Evolutionary conservation across 2,797 vertebrate species (phyloP).

Genomic region (Cetoscarus ocellatus): DNA sequence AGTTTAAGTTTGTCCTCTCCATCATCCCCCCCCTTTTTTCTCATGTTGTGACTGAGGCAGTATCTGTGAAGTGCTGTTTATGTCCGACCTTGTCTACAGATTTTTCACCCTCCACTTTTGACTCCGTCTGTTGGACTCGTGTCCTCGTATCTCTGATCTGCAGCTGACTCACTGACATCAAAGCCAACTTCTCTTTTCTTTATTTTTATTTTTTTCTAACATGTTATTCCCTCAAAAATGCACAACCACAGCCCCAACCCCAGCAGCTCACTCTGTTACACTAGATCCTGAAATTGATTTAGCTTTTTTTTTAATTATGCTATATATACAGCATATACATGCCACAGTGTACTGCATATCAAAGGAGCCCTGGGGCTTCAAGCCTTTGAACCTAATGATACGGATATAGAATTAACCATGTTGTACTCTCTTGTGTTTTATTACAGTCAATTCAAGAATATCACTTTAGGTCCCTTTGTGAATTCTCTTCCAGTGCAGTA

Average conservation of each 20-base stretch:
- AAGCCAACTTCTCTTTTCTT: conserved; percentile 32
- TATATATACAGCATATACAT: conserved; percentile 9
- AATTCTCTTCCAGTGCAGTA: neutral
- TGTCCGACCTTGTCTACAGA: conserved; percentile 58
- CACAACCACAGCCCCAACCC: conserved; percentile 15
- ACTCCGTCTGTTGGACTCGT: conserved; percentile 45
- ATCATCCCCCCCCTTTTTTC: conserved; percentile 24
- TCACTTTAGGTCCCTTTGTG: neutral
- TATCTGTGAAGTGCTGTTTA: conserved; percentile 47
- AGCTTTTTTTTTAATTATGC: conserved; percentile 50
- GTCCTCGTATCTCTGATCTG: conserved; percentile 54
- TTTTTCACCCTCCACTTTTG: conserved; percentile 63
- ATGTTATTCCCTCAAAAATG: neutral
- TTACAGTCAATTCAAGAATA: neutral
- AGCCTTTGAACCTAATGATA: conserved; percentile 28
- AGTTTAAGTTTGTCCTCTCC: conserved; percentile 60
- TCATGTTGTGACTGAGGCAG: conserved; percentile 54
- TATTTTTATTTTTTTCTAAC: conserved; percentile 26
- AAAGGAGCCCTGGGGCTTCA: conserved; percentile 20
- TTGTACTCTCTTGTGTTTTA: conserved; percentile 10
- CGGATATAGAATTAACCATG: conserved; percentile 31
- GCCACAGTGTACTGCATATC: conserved; percentile 22
- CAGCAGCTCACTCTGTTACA: conserved; percentile 20
- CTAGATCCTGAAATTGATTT: conserved; percentile 42
- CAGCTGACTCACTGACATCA: conserved; percentile 38